Conservation (phyloP, 2,113 vertebrate species). For the Tricholaema leucomelas region DNA sequence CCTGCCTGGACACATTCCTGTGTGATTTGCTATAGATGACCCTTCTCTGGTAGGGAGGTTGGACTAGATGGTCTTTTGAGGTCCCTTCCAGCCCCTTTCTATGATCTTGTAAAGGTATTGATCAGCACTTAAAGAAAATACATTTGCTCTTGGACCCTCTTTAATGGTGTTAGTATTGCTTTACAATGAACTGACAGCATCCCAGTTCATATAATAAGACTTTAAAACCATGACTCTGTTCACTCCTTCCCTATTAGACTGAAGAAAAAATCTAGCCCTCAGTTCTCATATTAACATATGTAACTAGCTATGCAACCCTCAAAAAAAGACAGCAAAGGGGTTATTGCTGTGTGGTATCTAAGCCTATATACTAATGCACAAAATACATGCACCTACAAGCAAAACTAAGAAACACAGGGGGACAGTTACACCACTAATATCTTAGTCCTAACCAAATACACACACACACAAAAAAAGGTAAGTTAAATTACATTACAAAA, state of each 20-base stretch:
- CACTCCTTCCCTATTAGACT: not conserved
- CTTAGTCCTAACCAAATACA: not conserved
- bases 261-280: not conserved
- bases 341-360: not conserved
- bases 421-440: not conserved
- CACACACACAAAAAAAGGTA: not conserved
- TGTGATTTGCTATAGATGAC: too few species aligned
- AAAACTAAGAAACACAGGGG: not conserved
- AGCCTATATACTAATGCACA: not conserved
- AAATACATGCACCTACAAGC: not conserved
- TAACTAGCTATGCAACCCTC: not conserved
- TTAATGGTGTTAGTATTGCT: not conserved
- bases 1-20: too few species aligned
- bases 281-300: not conserved
- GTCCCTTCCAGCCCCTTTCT: too few species aligned
- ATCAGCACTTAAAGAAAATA: not conserved
- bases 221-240: not conserved
- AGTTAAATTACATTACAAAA: slow-evolving; percentile 3
- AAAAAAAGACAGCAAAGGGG: not conserved
- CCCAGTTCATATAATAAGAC: not conserved
- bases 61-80: too few species aligned
- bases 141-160: not conserved
- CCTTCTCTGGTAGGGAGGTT: too few species aligned
- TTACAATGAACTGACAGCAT: not conserved
- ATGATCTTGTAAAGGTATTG: not conserved